phyloP scores from a whole-genome alignment of 2,888 invertebrate species.

The Lissocephala sabroskyi region DNA sequence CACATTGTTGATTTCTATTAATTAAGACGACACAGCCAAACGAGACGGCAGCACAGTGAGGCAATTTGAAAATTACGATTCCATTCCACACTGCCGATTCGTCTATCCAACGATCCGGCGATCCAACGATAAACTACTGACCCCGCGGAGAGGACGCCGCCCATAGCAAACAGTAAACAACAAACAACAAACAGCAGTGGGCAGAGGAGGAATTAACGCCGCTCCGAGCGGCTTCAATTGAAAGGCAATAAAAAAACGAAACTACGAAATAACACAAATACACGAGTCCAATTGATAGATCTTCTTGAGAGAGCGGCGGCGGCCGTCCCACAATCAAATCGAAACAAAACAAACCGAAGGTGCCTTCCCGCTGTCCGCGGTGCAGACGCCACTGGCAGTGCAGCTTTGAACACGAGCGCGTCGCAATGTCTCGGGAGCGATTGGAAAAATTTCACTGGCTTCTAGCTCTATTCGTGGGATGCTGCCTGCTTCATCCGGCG shows the following conservation, averaged over 20 bases:
- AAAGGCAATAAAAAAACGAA: slow-evolving; percentile 17
- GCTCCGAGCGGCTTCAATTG: not conserved
- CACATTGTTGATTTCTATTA: too few species aligned
- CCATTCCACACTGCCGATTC: too few species aligned
- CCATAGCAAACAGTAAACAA: too few species aligned
- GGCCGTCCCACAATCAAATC: too few species aligned
- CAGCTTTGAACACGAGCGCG: slow-evolving; percentile 40
- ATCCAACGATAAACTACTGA: slow-evolving; percentile 48
- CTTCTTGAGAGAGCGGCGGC: too few species aligned
- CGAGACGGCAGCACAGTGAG: too few species aligned
- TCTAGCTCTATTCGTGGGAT: slow-evolving; percentile 18
- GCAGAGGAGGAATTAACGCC: not conserved
- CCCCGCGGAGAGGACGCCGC: too few species aligned
- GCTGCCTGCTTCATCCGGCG: slow-evolving; percentile 16
- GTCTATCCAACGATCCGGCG: not conserved
- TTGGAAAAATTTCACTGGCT: slow-evolving; percentile 7
- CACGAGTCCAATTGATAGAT: too few species aligned
- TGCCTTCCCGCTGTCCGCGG: not conserved
- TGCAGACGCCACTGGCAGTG: slow-evolving; percentile 29
- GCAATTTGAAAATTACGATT: too few species aligned
- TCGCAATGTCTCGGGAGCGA: slow-evolving; percentile 35
- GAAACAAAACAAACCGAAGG: slow-evolving; percentile 2
- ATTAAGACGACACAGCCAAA: too few species aligned
- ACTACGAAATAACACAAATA: slow-evolving; percentile 13
- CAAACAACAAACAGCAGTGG: slow-evolving; percentile 5